These are phyloP conservation scores for Ladona fulva DNA, from an alignment of 1,140 invertebrate species.

Conservation along the genomic window DNA sequence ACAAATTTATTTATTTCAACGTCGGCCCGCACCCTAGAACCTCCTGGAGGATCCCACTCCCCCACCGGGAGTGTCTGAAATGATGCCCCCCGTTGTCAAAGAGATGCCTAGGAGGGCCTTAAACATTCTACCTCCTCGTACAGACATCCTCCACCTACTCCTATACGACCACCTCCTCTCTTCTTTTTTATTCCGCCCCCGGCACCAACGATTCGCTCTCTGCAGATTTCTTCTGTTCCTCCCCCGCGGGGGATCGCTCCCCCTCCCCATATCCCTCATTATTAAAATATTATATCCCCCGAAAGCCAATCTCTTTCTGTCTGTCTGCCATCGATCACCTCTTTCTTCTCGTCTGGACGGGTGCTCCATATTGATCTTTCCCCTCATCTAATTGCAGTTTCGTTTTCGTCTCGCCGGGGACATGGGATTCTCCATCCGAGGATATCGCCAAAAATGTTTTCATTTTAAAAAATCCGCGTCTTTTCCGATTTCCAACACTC, in stretches of 20 bases:
- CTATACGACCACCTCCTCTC: not conserved
- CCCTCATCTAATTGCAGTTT: too few species aligned
- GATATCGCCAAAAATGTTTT: too few species aligned
- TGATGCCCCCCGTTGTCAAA: not conserved
- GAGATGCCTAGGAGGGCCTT: not conserved
- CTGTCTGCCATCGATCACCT: too few species aligned
- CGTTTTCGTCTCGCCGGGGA: too few species aligned
- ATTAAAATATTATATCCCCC: not conserved
- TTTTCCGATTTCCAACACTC: too few species aligned
- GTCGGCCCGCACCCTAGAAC: not conserved
- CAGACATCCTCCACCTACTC: not conserved
- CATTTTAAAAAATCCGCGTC: too few species aligned
- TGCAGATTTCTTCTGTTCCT: not conserved
- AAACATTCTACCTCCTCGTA: too few species aligned
- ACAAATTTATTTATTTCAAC: not conserved
- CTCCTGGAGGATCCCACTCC: not conserved
- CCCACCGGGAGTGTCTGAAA: not conserved
- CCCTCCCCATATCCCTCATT: not conserved
- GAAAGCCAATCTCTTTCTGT: too few species aligned
- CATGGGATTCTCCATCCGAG: too few species aligned
- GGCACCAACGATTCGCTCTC: not conserved
- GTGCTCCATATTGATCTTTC: too few species aligned
- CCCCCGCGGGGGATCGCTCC: not conserved
- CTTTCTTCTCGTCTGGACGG: too few species aligned
- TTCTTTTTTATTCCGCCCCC: not conserved